Percentiles rank a stretch among this genome's conserved stretches.
phyloP scores from a whole-genome alignment of 1,140 invertebrate genomes.

The Platorchestia sp. region DNA sequence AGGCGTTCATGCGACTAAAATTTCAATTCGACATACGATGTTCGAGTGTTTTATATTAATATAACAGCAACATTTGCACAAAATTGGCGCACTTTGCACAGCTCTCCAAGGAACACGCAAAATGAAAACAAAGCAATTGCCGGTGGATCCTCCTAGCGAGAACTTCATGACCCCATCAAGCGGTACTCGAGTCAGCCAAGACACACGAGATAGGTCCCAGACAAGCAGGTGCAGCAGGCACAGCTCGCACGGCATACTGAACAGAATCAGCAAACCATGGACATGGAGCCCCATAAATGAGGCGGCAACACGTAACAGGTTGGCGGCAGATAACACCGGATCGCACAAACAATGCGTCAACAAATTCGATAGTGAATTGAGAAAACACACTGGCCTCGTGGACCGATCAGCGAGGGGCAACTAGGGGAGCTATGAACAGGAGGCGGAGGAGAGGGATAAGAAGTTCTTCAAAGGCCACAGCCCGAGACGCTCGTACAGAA shows the following conservation, averaged over 20 bases:
- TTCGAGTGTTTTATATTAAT: not conserved
- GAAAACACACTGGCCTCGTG: not conserved
- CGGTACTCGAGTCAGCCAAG: not conserved
- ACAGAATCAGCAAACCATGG: not conserved
- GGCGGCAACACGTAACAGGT: not conserved
- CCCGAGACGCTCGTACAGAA: not conserved
- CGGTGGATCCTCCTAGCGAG: not conserved
- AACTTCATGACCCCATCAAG: not conserved
- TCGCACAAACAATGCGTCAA: not conserved
- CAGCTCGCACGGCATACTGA: too few relatives aligned
- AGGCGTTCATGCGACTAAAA: not conserved
- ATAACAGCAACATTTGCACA: not conserved
- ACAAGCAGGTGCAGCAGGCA: not conserved
- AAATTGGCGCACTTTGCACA: not conserved
- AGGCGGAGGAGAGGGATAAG: not conserved
- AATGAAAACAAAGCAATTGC: not conserved
- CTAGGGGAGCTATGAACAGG: not conserved
- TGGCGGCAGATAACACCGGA: not conserved
- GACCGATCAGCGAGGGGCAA: not conserved
- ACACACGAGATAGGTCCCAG: not conserved
- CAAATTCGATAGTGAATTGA: not conserved
- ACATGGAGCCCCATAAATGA: not conserved
- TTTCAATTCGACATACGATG: not conserved
- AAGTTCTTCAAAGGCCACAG: conserved; percentile 29
- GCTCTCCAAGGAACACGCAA: not conserved